phyloP scores from a whole-genome alignment of 2,888 invertebrate species.

The Acleris cristana region DNA sequence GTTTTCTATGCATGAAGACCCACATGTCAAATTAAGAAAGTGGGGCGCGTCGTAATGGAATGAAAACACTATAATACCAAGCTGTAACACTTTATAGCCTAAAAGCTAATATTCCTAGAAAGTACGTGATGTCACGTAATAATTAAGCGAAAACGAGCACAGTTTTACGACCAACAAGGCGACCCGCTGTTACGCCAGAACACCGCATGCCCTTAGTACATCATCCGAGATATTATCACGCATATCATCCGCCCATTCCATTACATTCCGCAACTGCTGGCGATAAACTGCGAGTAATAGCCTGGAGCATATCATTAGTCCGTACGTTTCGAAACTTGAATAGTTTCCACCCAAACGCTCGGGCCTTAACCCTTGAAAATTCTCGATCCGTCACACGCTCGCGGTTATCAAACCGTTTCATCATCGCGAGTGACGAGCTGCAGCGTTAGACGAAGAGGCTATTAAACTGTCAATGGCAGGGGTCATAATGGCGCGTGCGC shows the following conservation, averaged over 20 bases:
- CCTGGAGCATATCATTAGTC: neutral
- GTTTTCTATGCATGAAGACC: neutral
- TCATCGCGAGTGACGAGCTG: conserved; percentile 46
- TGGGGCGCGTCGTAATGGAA: no score
- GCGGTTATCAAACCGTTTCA: conserved; percentile 54
- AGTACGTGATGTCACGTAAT: neutral
- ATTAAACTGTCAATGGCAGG: conserved; percentile 75
- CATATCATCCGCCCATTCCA: conserved; percentile 23
- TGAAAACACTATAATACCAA: no score
- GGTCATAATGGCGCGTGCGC: conserved; percentile 64
- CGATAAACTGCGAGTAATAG: conserved; percentile 7
- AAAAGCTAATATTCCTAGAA: no score
- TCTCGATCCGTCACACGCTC: conserved; percentile 52
- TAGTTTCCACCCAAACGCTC: conserved; percentile 6
- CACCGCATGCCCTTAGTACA: conserved; percentile 14
- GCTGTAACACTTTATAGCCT: no score
- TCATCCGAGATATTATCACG: conserved; percentile 22
- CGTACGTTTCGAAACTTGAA: neutral
- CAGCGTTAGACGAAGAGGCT: conserved; percentile 46
- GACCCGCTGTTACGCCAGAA: conserved; percentile 1
- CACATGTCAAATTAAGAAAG: no score
- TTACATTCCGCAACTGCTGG: conserved; percentile 20
- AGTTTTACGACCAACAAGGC: conserved; percentile 9
- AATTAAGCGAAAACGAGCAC: conserved; percentile 18
- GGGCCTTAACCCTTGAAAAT: conserved; percentile 27